Evolutionary conservation across 2,113 vertebrate species (phyloP), one percentile per base, ranked within the genome.

Genomic region (Heliornis fulica): DNA sequence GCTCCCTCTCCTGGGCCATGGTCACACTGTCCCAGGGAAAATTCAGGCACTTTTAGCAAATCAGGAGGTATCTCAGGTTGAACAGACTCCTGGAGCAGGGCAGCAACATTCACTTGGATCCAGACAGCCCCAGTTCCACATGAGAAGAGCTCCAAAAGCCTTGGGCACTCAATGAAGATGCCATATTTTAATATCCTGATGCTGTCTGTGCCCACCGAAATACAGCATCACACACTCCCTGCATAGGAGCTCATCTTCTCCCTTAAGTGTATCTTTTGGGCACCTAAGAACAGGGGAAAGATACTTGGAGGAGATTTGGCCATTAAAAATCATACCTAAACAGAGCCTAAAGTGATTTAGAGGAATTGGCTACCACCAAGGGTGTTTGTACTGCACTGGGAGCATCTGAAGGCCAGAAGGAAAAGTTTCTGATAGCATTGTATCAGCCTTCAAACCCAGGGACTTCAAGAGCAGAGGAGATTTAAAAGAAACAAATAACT

Each of bases 161-260:
- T 57, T 82, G 70, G 31, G 7, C 34, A 22, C 59, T 43, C 71
- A 15, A 2, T 40, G 83, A 23, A 61, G 40, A 22, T 41, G 1
- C 38, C 1, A 0, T 15, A 26, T 48, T 26, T 48, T 51, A 82
- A 22, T 2, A 1, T 59, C 19, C 45, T 26, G 9, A 0, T 16
- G 26, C 9, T 54, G 31, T 11, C 43, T 48, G 32, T 60, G 53
- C 64, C 40, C 59, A 59, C n/a, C 46, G 31, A 45, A 32, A 18
- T 21, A 22, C 5, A 38, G 64, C 4, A 0, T 16, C 10, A 1
- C 20, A 31, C 11, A 76, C 36, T 61, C 10, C 71, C 7, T 34
- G 34, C 13, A 14, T 6, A 45, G 31, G 41, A 54, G 16, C 28
- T 71, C 40, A 38, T 15, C 40, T 23, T 45, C 65, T 56, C 32